Conservation (phyloP, 2,113 vertebrate genomes). For the Columba livia region DNA sequence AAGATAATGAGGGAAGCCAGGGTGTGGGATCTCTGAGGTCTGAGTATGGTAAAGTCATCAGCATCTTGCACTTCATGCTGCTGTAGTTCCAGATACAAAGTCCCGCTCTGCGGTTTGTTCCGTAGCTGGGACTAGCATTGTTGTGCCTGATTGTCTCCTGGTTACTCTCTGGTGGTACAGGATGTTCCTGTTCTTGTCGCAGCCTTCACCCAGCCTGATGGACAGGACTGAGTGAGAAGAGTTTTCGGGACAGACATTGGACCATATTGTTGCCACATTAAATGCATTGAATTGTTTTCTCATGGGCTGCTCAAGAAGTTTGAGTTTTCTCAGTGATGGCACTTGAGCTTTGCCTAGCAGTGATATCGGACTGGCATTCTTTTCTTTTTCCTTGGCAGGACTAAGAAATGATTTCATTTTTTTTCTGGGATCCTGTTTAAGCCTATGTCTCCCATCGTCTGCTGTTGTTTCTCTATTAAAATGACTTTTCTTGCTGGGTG, state of each 20-base stretch:
- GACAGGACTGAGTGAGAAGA: background rate
- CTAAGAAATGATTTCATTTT: background rate
- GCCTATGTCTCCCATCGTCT: background rate
- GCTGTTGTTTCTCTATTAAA: background rate
- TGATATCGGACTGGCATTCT: background rate
- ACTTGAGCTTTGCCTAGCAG: background rate
- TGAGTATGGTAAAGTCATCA: slow-evolving; percentile 17
- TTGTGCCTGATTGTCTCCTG: background rate
- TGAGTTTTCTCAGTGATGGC: background rate
- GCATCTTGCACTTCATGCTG: background rate
- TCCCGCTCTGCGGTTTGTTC: background rate
- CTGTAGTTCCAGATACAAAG: background rate
- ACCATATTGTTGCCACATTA: background rate
- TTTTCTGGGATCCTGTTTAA: background rate
- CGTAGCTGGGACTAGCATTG: background rate
- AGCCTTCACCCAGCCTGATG: background rate
- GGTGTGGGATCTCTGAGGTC: slow-evolving; percentile 2
- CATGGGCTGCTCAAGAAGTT: background rate
- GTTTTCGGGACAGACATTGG: background rate
- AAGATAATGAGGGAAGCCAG: background rate
- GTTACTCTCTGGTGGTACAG: background rate
- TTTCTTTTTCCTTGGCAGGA: background rate
- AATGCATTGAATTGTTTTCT: background rate
- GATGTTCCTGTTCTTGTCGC: background rate
- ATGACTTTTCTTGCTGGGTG: background rate